phyloP scores from a whole-genome alignment of 2,888 invertebrate species.

The Cantharis flavilabris region DNA sequence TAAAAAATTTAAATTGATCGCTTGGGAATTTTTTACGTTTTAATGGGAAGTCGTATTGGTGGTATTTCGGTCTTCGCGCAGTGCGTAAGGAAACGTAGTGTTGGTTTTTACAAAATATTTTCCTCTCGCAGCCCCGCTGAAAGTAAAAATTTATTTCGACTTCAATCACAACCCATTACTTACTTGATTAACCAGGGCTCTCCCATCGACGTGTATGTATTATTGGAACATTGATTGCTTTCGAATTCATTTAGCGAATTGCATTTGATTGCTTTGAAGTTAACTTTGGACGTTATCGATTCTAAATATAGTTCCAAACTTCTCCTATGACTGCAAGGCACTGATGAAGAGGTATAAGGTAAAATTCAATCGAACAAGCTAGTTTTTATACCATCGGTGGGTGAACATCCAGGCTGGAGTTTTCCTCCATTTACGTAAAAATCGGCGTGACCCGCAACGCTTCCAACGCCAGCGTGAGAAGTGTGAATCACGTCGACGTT shows the following conservation, averaged over 20 bases:
- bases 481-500: conserved; percentile 29
- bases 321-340: conserved; percentile 23
- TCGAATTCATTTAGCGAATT: conserved; percentile 20
- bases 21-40: neutral
- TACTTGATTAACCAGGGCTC: conserved; percentile 24
- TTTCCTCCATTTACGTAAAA: conserved; percentile 26
- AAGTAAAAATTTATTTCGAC: neutral
- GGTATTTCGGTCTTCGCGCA: neutral
- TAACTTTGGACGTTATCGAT: conserved; percentile 20
- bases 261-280: conserved; percentile 21
- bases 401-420: conserved; percentile 15
- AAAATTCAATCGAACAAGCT: neutral
- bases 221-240: conserved; percentile 19
- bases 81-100: conserved; percentile 4
- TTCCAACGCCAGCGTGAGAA: conserved; percentile 5
- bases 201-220: conserved; percentile 20
- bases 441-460: conserved; percentile 15
- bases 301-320: conserved; percentile 23
- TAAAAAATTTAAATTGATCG: neutral
- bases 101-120: conserved; percentile 16
- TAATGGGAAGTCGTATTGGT: neutral
- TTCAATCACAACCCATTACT: neutral
- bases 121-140: conserved; percentile 13
- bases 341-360: conserved; percentile 7
- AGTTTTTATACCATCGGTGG: conserved; percentile 14